These are phyloP conservation scores for Hirtodrosophila alboralis DNA, from an alignment of 2,888 invertebrate genomes.

Conservation along the genomic window DNA sequence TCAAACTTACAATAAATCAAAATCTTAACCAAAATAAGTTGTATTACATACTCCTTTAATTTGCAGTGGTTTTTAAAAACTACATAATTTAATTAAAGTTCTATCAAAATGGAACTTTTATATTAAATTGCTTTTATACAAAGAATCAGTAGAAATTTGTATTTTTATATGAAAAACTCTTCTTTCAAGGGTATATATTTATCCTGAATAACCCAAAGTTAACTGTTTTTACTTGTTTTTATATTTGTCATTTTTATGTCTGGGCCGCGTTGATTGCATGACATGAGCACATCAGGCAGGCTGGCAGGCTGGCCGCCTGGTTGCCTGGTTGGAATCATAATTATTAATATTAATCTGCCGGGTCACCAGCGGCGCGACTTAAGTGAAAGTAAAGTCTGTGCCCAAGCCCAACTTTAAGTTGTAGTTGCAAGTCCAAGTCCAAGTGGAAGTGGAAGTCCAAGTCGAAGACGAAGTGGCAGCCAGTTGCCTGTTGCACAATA, in stretches of 20 bases:
- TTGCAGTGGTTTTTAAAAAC: no score
- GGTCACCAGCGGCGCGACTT: constrained; percentile 61
- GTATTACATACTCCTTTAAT: no score
- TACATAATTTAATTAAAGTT: no score
- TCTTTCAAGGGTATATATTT: no score
- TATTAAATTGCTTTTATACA: no score
- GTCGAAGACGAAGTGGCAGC: constrained; percentile 16
- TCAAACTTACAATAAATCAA: no score
- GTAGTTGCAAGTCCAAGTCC: constrained; percentile 12
- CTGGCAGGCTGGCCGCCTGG: constrained; percentile 12
- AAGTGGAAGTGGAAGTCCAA: constrained; percentile 4
- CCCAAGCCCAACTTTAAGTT: constrained; percentile 13
- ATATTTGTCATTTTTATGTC: constrained; percentile 46
- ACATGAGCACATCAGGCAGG: constrained; percentile 71
- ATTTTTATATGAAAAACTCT: no score
- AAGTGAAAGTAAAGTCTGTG: constrained; percentile 66
- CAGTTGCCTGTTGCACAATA: constrained; percentile 70
- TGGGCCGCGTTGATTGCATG: constrained; percentile 67
- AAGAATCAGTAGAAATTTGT: no score
- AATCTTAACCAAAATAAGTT: no score
- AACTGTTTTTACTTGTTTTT: constrained; percentile 2
- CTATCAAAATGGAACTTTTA: no score
- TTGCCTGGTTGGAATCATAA: constrained; percentile 57
- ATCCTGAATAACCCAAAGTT: no score
- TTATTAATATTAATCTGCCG: constrained; percentile 80